Evolutionary conservation across 2,888 invertebrate species (phyloP).

Genomic region (Meiosimyza decipiens): DNA sequence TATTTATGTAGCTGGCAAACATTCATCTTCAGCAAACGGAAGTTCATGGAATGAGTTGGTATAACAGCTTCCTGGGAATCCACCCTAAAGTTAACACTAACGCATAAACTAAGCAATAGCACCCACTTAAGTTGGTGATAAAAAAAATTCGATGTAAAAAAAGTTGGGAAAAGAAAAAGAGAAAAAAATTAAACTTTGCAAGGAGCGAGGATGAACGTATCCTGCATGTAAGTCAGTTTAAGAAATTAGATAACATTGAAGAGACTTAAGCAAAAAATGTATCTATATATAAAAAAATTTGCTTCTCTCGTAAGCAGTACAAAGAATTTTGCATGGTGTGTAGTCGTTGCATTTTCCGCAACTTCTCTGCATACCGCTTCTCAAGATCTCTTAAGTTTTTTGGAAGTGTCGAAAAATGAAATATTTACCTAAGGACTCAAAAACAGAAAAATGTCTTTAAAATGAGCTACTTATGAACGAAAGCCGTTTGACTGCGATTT

Average conservation of each 20-base stretch:
- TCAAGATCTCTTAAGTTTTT: too few relatives aligned
- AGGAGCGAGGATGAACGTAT: neutral
- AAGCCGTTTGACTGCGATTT: too few relatives aligned
- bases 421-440: too few relatives aligned
- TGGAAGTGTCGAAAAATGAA: too few relatives aligned
- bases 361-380: too few relatives aligned
- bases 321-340: too few relatives aligned
- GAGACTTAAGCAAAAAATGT: neutral
- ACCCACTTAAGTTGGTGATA: slow-evolving; percentile 23
- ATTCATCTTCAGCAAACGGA: slow-evolving; percentile 56
- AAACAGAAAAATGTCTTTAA: too few relatives aligned
- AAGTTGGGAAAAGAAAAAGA: neutral
- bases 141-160: slow-evolving; percentile 8
- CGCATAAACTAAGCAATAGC: slow-evolving; percentile 8
- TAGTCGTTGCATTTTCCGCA: too few relatives aligned
- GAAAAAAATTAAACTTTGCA: neutral
- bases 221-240: neutral
- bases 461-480: too few relatives aligned
- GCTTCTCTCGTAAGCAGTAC: too few relatives aligned
- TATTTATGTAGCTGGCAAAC: slow-evolving; percentile 61
- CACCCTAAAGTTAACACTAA: slow-evolving; percentile 7
- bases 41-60: slow-evolving; percentile 22
- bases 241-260: slow-evolving; percentile 1
- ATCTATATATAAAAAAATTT: too few relatives aligned
- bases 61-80: neutral